A percentile compares a stretch with the other conserved stretches of the same genome.
These are phyloP conservation scores for Trematomus loennbergii DNA, from an alignment of 2,113 vertebrate genomes.

Conservation along the genomic window DNA sequence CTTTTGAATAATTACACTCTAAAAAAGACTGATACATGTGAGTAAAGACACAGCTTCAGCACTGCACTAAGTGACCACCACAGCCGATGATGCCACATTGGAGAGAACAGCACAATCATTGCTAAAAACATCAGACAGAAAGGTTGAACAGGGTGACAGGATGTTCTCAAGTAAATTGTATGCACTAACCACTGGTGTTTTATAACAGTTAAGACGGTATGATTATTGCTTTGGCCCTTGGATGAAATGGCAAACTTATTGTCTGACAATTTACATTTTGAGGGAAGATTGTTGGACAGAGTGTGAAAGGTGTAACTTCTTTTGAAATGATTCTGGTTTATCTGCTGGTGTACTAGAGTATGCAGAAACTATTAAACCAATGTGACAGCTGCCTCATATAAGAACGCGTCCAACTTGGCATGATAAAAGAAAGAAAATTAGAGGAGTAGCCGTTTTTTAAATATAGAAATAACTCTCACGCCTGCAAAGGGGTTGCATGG, in stretches of 20 bases:
- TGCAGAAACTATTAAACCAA: not conserved
- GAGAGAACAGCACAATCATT: not conserved
- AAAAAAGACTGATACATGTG: slow-evolving; percentile 21
- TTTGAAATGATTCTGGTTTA: not conserved
- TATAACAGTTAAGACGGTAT: not conserved
- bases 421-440: not conserved
- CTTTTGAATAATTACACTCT: slow-evolving; percentile 61
- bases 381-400: not conserved
- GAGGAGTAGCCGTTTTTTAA: not conserved
- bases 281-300: no score
- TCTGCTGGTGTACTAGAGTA: not conserved
- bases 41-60: slow-evolving; percentile 9
- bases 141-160: not conserved
- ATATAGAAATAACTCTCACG: not conserved
- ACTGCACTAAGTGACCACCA: not conserved
- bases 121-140: not conserved
- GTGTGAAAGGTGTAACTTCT: not conserved
- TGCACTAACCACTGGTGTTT: not conserved
- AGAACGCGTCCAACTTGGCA: not conserved
- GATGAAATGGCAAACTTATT: not conserved
- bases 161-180: slow-evolving; percentile 1
- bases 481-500: not conserved
- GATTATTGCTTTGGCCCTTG: slow-evolving; percentile 2
- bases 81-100: not conserved
- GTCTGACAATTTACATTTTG: not conserved